Evolutionary conservation across 2,888 invertebrate species (phyloP).

Genomic region (Mythimna impura): DNA sequence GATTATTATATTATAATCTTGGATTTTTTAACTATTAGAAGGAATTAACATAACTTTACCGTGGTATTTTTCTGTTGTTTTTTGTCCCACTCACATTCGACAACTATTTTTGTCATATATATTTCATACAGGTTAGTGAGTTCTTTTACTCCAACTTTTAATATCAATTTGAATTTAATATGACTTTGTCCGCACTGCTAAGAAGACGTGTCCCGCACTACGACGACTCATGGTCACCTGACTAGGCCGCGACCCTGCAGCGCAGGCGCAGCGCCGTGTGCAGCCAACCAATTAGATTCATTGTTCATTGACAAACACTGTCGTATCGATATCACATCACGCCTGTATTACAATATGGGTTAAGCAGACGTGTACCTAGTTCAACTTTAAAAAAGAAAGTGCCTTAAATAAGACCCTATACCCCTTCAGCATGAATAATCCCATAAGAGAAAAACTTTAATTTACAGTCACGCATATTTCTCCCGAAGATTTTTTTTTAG

Average conservation of each 20-base stretch:
- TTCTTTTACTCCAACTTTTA: background rate
- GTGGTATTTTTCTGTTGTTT: no score
- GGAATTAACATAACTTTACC: no score
- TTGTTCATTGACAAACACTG: constrained; percentile 58
- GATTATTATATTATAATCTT: no score
- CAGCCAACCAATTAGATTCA: constrained; percentile 69
- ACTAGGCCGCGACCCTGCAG: constrained; percentile 71
- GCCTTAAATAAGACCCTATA: background rate
- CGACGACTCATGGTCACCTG: constrained; percentile 63
- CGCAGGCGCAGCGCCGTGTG: constrained; percentile 67
- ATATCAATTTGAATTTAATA: constrained; percentile 6
- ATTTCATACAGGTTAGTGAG: background rate
- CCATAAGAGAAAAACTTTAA: no score
- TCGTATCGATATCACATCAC: constrained; percentile 27
- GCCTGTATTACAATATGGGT: background rate
- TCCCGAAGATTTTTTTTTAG: no score
- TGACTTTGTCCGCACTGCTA: background rate
- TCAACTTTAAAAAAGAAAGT: background rate
- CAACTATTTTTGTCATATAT: background rate
- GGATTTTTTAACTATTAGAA: no score
- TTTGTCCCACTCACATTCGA: no score
- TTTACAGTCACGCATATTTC: no score
- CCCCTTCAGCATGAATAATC: no score
- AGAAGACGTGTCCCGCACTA: constrained; percentile 18
- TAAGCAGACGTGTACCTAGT: background rate